Conservation (phyloP, 2,797 vertebrate genomes). For the Cyprinodon diabolis region DNA sequence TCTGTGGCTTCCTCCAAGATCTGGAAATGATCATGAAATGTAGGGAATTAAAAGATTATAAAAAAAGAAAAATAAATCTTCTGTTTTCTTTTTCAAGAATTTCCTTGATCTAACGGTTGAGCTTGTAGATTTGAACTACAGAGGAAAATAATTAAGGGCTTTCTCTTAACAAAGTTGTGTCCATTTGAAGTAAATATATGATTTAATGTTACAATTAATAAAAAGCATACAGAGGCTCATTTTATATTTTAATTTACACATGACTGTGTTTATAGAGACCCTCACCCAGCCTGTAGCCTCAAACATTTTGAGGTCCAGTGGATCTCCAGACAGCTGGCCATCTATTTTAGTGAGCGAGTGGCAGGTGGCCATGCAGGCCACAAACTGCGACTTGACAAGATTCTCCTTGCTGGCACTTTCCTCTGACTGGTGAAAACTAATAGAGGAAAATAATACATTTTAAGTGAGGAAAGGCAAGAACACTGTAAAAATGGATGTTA, state of each 20-base stretch:
- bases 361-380: conserved; percentile 97
- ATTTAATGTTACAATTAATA: no score
- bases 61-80: background rate
- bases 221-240: background rate
- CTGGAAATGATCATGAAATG: conserved; percentile 63
- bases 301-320: conserved; percentile 98
- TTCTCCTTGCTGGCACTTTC: conserved; percentile 87
- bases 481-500: background rate
- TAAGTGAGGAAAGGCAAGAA: background rate
- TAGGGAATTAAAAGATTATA: background rate
- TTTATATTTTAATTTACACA: background rate
- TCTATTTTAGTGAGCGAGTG: conserved; percentile 98
- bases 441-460: background rate
- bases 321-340: conserved; percentile 95
- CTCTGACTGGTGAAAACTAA: conserved; percentile 90
- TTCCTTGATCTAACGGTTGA: no score
- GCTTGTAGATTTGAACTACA: no score
- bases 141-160: no score
- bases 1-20: conserved; percentile 96
- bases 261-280: conserved; percentile 7
- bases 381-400: conserved; percentile 92
- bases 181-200: no score
- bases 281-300: conserved; percentile 98
- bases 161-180: background rate
- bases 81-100: no score